Conservation (phyloP, 23 tunicate genomes). For the Halocynthia roretzi region DNA sequence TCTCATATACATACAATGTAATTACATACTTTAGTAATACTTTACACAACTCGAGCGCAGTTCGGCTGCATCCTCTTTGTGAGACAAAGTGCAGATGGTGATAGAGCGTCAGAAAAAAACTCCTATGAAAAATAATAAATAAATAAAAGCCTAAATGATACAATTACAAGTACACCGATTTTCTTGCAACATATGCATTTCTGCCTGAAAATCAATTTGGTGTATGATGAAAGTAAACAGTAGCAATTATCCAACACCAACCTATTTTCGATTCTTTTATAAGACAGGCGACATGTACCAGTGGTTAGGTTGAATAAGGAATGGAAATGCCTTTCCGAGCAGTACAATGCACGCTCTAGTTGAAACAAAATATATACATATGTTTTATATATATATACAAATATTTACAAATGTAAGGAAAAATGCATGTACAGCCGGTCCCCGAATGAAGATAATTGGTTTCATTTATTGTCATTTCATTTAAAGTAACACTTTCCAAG, state of each 20-base stretch:
- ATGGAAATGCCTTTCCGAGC: constrained; percentile 67
- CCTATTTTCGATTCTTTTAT: constrained; percentile 83
- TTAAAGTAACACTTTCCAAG: neutral
- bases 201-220: too few relatives aligned
- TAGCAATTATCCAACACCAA: constrained; percentile 1
- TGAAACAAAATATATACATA: neutral
- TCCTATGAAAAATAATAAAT: constrained; percentile 7
- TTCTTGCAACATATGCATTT: too few relatives aligned
- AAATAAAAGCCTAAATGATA: neutral
- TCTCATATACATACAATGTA: neutral
- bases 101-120: constrained; percentile 55
- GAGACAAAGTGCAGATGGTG: constrained; percentile 73
- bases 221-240: neutral
- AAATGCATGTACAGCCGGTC: neutral
- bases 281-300: constrained; percentile 58
- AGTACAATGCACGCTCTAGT: constrained; percentile 55
- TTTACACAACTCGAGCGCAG: constrained; percentile 73
- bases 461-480: neutral
- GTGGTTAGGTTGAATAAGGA: constrained; percentile 72
- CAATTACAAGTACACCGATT: too few relatives aligned
- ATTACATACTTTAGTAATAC: constrained; percentile 55
- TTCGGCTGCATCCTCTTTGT: constrained; percentile 76
- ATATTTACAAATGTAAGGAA: neutral
- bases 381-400: neutral
- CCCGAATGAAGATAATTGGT: neutral